Evolutionary conservation across 2,113 vertebrate species (phyloP).

Genomic region (Riparia riparia): DNA sequence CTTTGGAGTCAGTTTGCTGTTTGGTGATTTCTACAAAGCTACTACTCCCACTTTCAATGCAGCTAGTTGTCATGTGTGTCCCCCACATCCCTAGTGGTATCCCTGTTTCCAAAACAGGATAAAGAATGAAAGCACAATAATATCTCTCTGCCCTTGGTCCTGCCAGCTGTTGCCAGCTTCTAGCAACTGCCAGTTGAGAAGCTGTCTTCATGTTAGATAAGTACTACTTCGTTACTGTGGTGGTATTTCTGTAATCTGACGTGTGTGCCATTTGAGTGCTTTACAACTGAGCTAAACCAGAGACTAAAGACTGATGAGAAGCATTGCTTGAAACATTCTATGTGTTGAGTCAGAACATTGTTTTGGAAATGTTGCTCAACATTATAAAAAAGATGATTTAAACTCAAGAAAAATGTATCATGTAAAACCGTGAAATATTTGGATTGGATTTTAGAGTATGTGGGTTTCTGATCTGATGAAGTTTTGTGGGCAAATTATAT

Average conservation of each 20-base stretch:
- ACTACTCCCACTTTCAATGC: not conserved
- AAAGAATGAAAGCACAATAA: not conserved
- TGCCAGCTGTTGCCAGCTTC: not conserved
- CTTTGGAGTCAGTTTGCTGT: not conserved
- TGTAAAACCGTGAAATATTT: not conserved
- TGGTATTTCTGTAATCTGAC: not conserved
- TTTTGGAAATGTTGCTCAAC: not conserved
- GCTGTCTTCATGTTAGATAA: not conserved
- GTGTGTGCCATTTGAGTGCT: not conserved
- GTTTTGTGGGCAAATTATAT: not conserved
- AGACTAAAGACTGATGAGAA: not conserved
- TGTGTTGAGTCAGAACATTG: not conserved
- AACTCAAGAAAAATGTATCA: not conserved
- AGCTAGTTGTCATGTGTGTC: not conserved
- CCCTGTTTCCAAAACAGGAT: not conserved
- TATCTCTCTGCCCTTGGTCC: not conserved
- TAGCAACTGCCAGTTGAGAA: slow-evolving; percentile 17
- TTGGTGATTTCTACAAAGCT: not conserved
- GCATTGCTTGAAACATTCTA: not conserved
- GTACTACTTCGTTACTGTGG: not conserved
- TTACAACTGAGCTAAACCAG: not conserved
- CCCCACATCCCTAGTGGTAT: not conserved
- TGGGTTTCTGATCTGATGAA: not conserved
- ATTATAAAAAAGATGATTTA: not conserved
- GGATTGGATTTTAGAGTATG: not conserved